Evolutionary conservation across 2,113 vertebrate species (phyloP).

Genomic region (Osmerus mordax): DNA sequence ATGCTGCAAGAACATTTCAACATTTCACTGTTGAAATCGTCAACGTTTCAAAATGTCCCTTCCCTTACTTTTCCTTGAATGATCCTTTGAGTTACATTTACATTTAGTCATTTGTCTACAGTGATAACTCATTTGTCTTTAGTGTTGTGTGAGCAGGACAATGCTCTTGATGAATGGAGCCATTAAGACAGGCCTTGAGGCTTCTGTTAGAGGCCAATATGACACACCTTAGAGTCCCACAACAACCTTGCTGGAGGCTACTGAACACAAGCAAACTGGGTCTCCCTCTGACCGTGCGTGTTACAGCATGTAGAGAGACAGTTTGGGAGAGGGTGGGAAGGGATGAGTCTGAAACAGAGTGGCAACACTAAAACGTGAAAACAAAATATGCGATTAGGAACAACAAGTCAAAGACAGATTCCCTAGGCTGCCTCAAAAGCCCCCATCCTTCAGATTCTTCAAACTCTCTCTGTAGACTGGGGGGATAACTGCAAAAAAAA

Average conservation of each 20-base stretch:
- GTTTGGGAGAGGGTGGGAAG: not conserved
- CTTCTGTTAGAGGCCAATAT: constrained; percentile 13
- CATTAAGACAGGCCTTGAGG: constrained; percentile 28
- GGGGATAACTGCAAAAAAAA: constrained; percentile 9
- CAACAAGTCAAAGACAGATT: not conserved
- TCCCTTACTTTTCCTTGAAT: constrained; percentile 8
- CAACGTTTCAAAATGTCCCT: not conserved
- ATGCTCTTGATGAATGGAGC: constrained; percentile 38
- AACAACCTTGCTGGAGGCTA: constrained; percentile 11
- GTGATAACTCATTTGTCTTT: constrained; percentile 12
- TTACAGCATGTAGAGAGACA: not conserved
- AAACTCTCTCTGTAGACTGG: not conserved
- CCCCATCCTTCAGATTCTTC: not conserved
- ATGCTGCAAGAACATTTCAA: not conserved
- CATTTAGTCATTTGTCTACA: not conserved
- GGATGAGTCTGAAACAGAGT: not conserved
- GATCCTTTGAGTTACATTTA: not conserved
- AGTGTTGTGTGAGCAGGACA: constrained; percentile 26
- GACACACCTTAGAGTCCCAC: constrained; percentile 6
- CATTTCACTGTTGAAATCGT: not conserved
- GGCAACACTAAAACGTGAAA: not conserved
- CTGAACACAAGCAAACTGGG: not conserved
- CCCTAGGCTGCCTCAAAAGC: not conserved
- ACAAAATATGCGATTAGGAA: constrained; percentile 2
- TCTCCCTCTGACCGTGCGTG: not conserved